Evolutionary conservation across 2,888 invertebrate species (phyloP), one percentile per base, ranked within the genome.

Genomic region (Leucophenga maculata): DNA sequence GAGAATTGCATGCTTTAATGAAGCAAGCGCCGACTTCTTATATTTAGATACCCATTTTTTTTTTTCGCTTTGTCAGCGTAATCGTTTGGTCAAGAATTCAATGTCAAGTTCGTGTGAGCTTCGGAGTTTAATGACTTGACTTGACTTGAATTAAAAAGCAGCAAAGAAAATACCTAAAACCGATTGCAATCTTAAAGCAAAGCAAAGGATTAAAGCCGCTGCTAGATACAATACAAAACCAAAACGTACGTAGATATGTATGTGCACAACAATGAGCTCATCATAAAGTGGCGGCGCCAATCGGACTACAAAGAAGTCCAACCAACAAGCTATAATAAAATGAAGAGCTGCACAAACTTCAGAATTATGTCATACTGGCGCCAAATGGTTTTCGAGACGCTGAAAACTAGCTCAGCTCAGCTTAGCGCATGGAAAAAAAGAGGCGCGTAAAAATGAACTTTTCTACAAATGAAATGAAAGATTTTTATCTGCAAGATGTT

Each of bases 351-450:
- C 18, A 54, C 18, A 55, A 39, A 39, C 39, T 39, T 39, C 14
- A 22, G 22, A 55, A 22, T 55, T 55, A 22, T 55, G 55, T 55
- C 55, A 55, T 55, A 14, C 22, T 55, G 55, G 55, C 55, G 55
- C 55, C 55, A 55, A 55, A 22, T 55, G 55, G 14, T 39, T 11
- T 39, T 39, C 39, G 39, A 39, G 11, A 6, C 11, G 8, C 11
- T 39, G 39, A 39, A 39, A 39, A 39, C 9, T 39, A 39, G 39
- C 8, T 11, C 39, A 39, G 11, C 3, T 1, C 8, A 39, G 39
- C 8, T 11, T 9, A 39, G 11, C 3, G 11, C 8, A 39, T 11
- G 11, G 8, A 39, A 8, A 39, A 39, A 39, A 39, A 39, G 11
- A 39, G 39, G 39, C 39, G 39, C 39, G 39, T 39, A 39, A 39